These are phyloP conservation scores for Myathropa florea DNA, from an alignment of 2,888 invertebrate genomes.

Conservation along the genomic window DNA sequence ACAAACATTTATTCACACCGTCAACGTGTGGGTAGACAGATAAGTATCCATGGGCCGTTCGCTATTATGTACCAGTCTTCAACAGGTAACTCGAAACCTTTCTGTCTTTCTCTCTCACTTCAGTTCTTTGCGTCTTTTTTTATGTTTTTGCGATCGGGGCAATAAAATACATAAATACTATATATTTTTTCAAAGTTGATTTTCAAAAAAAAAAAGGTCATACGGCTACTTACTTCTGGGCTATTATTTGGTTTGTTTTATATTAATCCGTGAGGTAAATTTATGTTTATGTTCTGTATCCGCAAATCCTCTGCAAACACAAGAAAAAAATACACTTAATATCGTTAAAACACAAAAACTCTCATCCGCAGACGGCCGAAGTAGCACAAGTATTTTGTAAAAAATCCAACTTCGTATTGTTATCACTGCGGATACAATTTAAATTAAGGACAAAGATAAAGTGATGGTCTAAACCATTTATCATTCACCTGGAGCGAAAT, in stretches of 20 bases:
- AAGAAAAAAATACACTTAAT: slow-evolving; percentile 44
- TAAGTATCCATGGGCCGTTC: slow-evolving; percentile 38
- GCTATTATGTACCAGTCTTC: slow-evolving; percentile 25
- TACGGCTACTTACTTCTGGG: slow-evolving; percentile 58
- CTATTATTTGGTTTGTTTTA: slow-evolving; percentile 5
- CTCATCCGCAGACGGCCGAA: slow-evolving; percentile 25
- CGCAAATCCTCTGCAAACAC: slow-evolving; percentile 66
- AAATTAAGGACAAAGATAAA: no score
- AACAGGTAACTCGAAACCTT: slow-evolving; percentile 61
- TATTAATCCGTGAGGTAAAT: slow-evolving; percentile 53
- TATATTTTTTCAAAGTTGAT: slow-evolving; percentile 22
- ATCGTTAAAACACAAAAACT: slow-evolving; percentile 29
- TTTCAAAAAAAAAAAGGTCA: slow-evolving; percentile 20
- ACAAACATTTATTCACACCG: slow-evolving; percentile 25
- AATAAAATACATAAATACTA: not conserved
- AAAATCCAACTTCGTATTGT: slow-evolving; percentile 17
- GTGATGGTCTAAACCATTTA: slow-evolving; percentile 31
- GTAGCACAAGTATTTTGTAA: slow-evolving; percentile 9
- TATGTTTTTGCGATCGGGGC: slow-evolving; percentile 53
- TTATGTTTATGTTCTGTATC: slow-evolving; percentile 35
- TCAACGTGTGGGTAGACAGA: slow-evolving; percentile 44
- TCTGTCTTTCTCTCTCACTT: slow-evolving; percentile 6
- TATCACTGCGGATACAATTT: slow-evolving; percentile 47
- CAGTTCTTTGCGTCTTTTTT: slow-evolving; percentile 13
- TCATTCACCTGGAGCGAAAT: slow-evolving; percentile 64